Percentiles rank a stretch among this genome's conserved stretches.
Evolutionary conservation across 2,888 invertebrate species (phyloP).

Genomic region (Drosophila rubida): DNA sequence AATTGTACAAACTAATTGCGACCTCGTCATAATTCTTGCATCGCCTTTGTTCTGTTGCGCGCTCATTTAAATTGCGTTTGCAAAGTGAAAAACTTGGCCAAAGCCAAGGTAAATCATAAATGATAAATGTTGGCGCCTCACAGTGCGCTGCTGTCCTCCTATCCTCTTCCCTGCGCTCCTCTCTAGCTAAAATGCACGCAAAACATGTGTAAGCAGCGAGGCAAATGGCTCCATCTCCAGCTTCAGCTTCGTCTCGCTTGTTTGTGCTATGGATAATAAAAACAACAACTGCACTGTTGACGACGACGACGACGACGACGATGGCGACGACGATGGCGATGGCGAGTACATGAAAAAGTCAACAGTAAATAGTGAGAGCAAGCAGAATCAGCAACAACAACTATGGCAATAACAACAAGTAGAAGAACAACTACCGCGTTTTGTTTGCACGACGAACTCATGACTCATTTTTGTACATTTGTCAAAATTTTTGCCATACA

Average conservation of each 20-base stretch:
- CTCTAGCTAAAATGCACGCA: slow-evolving; percentile 9
- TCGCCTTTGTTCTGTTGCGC: not conserved
- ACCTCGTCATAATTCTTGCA: not conserved
- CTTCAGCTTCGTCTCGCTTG: slow-evolving; percentile 38
- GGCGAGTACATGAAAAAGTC: slow-evolving; percentile 77
- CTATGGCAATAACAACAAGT: slow-evolving; percentile 29
- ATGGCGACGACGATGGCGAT: slow-evolving; percentile 53
- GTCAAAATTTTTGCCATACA: slow-evolving; percentile 82
- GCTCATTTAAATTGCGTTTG: slow-evolving; percentile 3
- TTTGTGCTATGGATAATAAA: slow-evolving; percentile 72
- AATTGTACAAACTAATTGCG: no score
- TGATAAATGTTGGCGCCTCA: slow-evolving; percentile 66
- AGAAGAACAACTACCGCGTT: slow-evolving; percentile 62
- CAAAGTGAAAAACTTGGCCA: slow-evolving; percentile 2
- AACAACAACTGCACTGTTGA: slow-evolving; percentile 53
- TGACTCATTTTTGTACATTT: slow-evolving; percentile 83
- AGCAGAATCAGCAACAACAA: slow-evolving; percentile 36
- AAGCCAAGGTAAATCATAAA: slow-evolving; percentile 62
- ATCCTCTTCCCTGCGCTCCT: not conserved
- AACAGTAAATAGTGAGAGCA: slow-evolving; percentile 70
- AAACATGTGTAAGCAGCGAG: slow-evolving; percentile 69
- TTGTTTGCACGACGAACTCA: slow-evolving; percentile 78
- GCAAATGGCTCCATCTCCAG: slow-evolving; percentile 35
- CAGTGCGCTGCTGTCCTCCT: not conserved
- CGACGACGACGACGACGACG: slow-evolving; percentile 47